These are phyloP conservation scores for Enteromius afrohamiltoni DNA, from an alignment of 2,797 vertebrate genomes.

Conservation along the genomic window DNA sequence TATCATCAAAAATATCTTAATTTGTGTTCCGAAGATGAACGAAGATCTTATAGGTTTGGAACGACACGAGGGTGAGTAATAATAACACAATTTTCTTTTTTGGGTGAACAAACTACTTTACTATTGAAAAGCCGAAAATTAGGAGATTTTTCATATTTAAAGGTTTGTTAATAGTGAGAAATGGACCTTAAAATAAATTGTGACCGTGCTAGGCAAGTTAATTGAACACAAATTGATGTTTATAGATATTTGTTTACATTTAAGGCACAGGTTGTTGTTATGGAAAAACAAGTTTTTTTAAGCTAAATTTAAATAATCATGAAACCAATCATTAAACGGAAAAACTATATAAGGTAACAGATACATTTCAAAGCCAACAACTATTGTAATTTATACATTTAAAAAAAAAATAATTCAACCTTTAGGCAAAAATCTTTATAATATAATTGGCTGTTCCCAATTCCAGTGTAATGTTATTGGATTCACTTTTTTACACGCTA, in stretches of 20 bases:
- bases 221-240: neutral
- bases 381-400: neutral
- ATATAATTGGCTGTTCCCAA: neutral
- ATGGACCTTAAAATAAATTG: neutral
- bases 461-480: neutral
- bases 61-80: no score
- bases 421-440: neutral
- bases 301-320: neutral
- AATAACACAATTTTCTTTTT: no score
- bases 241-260: neutral
- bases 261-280: neutral
- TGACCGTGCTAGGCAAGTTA: neutral
- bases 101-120: neutral
- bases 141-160: neutral
- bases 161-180: neutral
- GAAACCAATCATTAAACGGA: neutral
- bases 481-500: neutral
- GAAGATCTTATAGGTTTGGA: no score
- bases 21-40: no score
- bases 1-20: no score
- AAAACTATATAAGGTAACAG: neutral
- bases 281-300: neutral
- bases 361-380: neutral
- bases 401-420: neutral
- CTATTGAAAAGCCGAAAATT: neutral